These are phyloP conservation scores for Bibio marci DNA, from an alignment of 2,888 invertebrate species.

Conservation along the genomic window DNA sequence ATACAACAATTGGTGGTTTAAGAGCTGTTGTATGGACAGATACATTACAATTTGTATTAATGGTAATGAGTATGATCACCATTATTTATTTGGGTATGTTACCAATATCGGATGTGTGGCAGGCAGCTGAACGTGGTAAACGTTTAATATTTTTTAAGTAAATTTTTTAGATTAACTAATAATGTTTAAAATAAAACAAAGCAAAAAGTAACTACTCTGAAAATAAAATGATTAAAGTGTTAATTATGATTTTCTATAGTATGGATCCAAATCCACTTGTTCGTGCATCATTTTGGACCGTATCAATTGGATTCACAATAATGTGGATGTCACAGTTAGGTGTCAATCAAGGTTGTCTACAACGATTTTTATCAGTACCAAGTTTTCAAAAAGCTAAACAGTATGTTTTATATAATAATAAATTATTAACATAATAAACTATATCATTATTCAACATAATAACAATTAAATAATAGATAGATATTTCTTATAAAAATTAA, in stretches of 20 bases:
- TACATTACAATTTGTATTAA: constrained; percentile 38
- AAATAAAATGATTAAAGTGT: too few species aligned
- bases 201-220: too few species aligned
- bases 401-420: too few species aligned
- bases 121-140: constrained; percentile 34
- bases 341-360: constrained; percentile 39
- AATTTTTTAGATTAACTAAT: too few species aligned
- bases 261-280: constrained; percentile 39
- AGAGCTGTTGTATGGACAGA: constrained; percentile 47
- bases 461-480: too few species aligned
- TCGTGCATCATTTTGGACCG: constrained; percentile 41
- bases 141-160: constrained; percentile 44
- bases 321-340: constrained; percentile 36
- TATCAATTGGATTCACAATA: constrained; percentile 34
- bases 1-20: constrained; percentile 45
- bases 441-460: too few species aligned
- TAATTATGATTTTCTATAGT: too few species aligned
- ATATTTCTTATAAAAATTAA: too few species aligned
- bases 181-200: too few species aligned
- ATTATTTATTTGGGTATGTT: constrained; percentile 39
- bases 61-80: constrained; percentile 33
- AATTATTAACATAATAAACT: too few species aligned
- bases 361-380: constrained; percentile 41
- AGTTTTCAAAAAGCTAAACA: constrained; percentile 33
- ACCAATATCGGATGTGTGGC: constrained; percentile 34